Evolutionary conservation across 2,888 invertebrate species (phyloP).

Genomic region (Agonopterix arenella): DNA sequence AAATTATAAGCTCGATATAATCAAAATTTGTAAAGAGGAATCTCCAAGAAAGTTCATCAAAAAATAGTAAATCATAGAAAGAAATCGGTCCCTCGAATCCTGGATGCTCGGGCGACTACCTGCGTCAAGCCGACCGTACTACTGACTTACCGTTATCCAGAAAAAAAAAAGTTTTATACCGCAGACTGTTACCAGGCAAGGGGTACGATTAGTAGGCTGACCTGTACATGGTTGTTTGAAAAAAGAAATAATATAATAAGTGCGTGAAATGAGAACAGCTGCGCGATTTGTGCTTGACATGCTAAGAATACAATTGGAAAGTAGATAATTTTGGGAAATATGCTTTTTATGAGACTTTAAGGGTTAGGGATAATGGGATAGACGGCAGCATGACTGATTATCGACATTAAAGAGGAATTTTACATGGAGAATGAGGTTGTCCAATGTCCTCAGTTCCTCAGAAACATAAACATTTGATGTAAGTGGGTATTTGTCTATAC

Average conservation of each 20-base stretch:
- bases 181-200: slow-evolving; percentile 36
- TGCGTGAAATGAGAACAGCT: slow-evolving; percentile 49
- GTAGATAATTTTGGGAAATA: slow-evolving; percentile 23
- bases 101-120: slow-evolving; percentile 37
- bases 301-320: slow-evolving; percentile 16
- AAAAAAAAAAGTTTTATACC: slow-evolving; percentile 24
- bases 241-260: slow-evolving; percentile 16
- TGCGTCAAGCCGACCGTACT: slow-evolving; percentile 31
- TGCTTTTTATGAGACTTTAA: too few species aligned
- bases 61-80: slow-evolving; percentile 35
- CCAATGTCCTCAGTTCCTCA: too few species aligned
- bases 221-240: slow-evolving; percentile 28
- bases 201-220: slow-evolving; percentile 44
- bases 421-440: too few species aligned
- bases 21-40: too few species aligned
- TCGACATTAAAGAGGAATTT: too few species aligned
- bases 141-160: slow-evolving; percentile 40
- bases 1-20: too few species aligned
- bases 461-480: too few species aligned
- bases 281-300: slow-evolving; percentile 22
- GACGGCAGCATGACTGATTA: too few species aligned
- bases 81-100: slow-evolving; percentile 19
- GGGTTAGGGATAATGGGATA: too few species aligned
- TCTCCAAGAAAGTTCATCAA: slow-evolving; percentile 28
- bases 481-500: too few species aligned